Base-by-base conservation (phyloP, 2,113 vertebrate genomes). In the Antennarius striatus region DNA sequence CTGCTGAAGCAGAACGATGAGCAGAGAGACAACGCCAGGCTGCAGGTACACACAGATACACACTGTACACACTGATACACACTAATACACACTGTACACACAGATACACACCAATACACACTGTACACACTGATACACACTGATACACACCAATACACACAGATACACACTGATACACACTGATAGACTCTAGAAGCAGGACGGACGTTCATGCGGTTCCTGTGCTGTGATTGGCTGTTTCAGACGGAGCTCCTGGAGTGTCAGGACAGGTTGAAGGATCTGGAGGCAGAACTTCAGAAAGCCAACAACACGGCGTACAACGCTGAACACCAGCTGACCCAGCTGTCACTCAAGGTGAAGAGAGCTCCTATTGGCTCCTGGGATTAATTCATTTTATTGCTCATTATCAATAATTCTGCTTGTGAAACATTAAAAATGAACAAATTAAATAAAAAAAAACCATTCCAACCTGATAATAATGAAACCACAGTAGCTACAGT, bases 331-430 rank as follows among this genome's bases (percentile, higher is more conserved):
- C 93, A 92, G 52, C 94, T 99, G 76, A 95, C 94, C 36, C 95
- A 98, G 83, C 93, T 99, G 79, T 95, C 95, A 46, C 91, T 96
- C 75, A 99, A 99, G 95, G 98, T 98, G 60, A 91, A 88, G 5
- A 46, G 45, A 4, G 4, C 22, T 46, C 42, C 42, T 43, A 43
- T 43, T 43, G 42, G 42, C 3, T 9, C 10, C 5, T 43, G 10
- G 5, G 3, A 43, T 10, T 43, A 43, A 11, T 43, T 43, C 6
- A 43, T 43, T 10, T 43, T 43, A 43, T 1, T 43, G 10, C 10
- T 40, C 39, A 43, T 43, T 12, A 43, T 43, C 11, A 43, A 43
- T 43, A 43, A 36, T 10, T 43, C 42, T 43, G 42, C 32, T 36
- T 7, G 7, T 7, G 32, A 36, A 7, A 36, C 32, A 36, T 36